phyloP scores from a whole-genome alignment of 2,113 vertebrate species.

The Microcebus tavaratra region DNA sequence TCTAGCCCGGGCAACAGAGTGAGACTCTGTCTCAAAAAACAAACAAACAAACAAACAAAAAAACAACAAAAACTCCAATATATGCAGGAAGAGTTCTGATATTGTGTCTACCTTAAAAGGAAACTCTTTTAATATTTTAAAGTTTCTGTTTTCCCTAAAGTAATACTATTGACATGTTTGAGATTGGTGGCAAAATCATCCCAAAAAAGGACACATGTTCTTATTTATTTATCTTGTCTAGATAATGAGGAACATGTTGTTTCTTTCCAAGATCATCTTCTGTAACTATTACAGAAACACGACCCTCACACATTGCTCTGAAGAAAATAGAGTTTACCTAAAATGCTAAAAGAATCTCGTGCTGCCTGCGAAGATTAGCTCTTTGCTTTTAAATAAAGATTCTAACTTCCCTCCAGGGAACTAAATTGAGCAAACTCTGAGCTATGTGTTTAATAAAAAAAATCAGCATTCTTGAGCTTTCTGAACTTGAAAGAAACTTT shows the following conservation, averaged over 20 bases:
- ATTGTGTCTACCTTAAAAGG: background rate
- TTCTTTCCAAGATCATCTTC: constrained; percentile 13
- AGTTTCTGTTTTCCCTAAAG: constrained; percentile 34
- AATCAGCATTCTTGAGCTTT: background rate
- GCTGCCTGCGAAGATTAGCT: background rate
- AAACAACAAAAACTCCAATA: background rate
- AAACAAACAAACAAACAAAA: too few relatives aligned
- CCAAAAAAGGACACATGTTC: background rate
- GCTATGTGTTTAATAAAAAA: background rate
- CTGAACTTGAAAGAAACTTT: constrained; percentile 9
- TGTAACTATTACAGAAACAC: background rate
- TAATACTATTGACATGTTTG: constrained; percentile 39
- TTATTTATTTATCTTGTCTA: background rate
- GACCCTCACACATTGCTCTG: background rate
- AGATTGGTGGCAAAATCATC: constrained; percentile 36
- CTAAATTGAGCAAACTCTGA: background rate
- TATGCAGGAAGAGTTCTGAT: constrained; percentile 23
- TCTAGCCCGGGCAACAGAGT: too few relatives aligned
- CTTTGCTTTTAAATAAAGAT: constrained; percentile 28
- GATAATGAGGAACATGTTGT: background rate
- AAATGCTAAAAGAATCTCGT: background rate
- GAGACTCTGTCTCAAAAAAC: too few relatives aligned
- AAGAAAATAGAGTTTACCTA: constrained; percentile 27
- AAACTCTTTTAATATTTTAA: constrained; percentile 51
- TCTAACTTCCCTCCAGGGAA: background rate